Evolutionary conservation across 2,888 invertebrate genomes (phyloP).

Genomic region (Kryphioiulus occultus): DNA sequence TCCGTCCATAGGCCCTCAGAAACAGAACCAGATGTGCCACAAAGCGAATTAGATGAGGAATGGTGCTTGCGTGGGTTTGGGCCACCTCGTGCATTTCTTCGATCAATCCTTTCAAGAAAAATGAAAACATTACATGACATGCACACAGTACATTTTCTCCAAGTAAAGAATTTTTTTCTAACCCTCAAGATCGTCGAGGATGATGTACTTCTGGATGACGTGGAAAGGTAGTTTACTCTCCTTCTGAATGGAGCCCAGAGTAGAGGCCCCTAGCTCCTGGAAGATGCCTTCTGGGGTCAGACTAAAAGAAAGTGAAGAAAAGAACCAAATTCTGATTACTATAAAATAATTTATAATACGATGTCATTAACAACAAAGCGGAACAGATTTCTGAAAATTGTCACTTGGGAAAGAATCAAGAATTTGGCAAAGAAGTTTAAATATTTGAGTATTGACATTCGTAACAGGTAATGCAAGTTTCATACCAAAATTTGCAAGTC

Average conservation of each 20-base stretch:
- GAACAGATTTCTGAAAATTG: too few species aligned
- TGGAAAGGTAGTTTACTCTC: constrained; percentile 75
- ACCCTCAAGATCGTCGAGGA: constrained; percentile 74
- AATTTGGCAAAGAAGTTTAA: too few species aligned
- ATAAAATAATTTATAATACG: too few species aligned
- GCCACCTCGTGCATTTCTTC: constrained; percentile 73
- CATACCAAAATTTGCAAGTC: too few species aligned
- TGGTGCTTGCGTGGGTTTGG: constrained; percentile 58
- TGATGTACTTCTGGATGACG: constrained; percentile 82
- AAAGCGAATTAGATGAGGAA: constrained; percentile 75
- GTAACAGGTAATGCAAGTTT: too few species aligned
- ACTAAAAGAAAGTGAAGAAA: constrained; percentile 62
- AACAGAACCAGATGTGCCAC: constrained; percentile 85
- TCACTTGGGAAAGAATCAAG: too few species aligned
- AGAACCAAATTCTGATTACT: too few species aligned
- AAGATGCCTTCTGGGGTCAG: constrained; percentile 75
- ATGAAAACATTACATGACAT: constrained; percentile 34
- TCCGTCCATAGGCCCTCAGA: constrained; percentile 78
- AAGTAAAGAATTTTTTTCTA: background rate
- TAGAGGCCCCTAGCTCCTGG: constrained; percentile 71
- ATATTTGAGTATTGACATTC: too few species aligned
- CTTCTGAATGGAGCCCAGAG: constrained; percentile 67
- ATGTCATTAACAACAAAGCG: too few species aligned
- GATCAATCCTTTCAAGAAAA: constrained; percentile 68
- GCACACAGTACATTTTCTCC: background rate